Evolutionary conservation across 2,888 invertebrate genomes (phyloP).

Genomic region (Ichneumoninae sp.): DNA sequence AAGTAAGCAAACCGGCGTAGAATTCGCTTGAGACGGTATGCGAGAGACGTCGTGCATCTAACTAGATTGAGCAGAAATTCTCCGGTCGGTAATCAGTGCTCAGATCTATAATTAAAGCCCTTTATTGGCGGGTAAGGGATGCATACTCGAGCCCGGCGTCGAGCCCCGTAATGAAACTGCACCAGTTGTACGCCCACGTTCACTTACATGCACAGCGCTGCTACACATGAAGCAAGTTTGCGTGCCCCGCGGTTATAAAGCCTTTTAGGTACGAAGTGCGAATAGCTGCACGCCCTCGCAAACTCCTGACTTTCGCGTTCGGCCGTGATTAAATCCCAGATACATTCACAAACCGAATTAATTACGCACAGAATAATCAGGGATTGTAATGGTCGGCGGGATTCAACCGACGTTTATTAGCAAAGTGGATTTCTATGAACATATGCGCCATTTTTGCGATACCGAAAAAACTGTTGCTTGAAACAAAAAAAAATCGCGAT

Average conservation of each 20-base stretch:
- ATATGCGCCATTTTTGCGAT: background rate
- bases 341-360: constrained; percentile 55
- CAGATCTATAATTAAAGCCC: constrained; percentile 62
- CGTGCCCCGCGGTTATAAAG: constrained; percentile 36
- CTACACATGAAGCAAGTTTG: constrained; percentile 1
- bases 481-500: too few relatives aligned
- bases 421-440: background rate
- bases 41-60: constrained; percentile 42
- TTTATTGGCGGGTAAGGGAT: constrained; percentile 49
- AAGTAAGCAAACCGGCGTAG: constrained; percentile 10
- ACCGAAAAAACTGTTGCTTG: background rate
- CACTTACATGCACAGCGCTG: background rate
- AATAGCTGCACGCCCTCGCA: constrained; percentile 25
- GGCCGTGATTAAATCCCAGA: constrained; percentile 45
- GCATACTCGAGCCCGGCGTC: constrained; percentile 21
- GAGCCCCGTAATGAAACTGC: constrained; percentile 21
- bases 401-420: constrained; percentile 35
- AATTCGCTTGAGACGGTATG: constrained; percentile 51
- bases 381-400: constrained; percentile 23
- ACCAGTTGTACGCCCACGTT: constrained; percentile 13
- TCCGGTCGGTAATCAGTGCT: constrained; percentile 60
- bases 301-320: constrained; percentile 20
- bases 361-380: constrained; percentile 29
- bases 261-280: constrained; percentile 29
- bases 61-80: constrained; percentile 61